phyloP scores from a whole-genome alignment of 30 jellyfish, hydroid and myxozoan species.

The Phacellophora camtschatica region DNA sequence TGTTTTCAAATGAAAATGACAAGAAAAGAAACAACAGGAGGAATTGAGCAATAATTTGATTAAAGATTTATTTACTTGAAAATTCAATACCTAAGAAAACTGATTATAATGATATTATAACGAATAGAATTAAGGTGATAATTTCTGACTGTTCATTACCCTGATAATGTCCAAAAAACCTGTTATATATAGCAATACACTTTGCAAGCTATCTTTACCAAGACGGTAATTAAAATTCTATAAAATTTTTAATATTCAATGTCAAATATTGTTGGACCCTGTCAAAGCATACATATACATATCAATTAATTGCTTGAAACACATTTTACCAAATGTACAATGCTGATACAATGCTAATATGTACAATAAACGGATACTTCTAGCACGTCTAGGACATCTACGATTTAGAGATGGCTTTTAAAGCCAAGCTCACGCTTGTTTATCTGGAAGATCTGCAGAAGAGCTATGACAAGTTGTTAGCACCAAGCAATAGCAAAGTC shows the following conservation, averaged over 20 bases:
- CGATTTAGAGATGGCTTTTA: not conserved
- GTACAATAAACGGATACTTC: constrained; percentile 42
- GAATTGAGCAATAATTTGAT: not conserved
- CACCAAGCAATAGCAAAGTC: no score
- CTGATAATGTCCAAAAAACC: constrained; percentile 47
- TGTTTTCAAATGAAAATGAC: not conserved
- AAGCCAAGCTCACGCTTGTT: no score
- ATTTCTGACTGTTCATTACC: constrained; percentile 42
- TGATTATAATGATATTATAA: constrained; percentile 24
- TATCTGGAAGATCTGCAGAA: no score
- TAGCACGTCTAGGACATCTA: constrained; percentile 51
- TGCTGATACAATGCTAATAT: constrained; percentile 45
- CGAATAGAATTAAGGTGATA: constrained; percentile 59
- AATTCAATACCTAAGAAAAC: constrained; percentile 66
- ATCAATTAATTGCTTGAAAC: constrained; percentile 54
- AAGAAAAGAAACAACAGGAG: no score
- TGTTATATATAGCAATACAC: constrained; percentile 60
- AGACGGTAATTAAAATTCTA: constrained; percentile 63
- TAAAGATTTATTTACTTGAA: constrained; percentile 22
- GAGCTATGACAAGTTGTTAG: no score
- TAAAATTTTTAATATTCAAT: constrained; percentile 53
- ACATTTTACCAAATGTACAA: constrained; percentile 70
- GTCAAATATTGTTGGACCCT: constrained; percentile 74
- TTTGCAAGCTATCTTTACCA: constrained; percentile 59
- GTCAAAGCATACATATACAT: constrained; percentile 65